phyloP scores from a whole-genome alignment of 1,140 invertebrate species.

The Gryllus bimaculatus region DNA sequence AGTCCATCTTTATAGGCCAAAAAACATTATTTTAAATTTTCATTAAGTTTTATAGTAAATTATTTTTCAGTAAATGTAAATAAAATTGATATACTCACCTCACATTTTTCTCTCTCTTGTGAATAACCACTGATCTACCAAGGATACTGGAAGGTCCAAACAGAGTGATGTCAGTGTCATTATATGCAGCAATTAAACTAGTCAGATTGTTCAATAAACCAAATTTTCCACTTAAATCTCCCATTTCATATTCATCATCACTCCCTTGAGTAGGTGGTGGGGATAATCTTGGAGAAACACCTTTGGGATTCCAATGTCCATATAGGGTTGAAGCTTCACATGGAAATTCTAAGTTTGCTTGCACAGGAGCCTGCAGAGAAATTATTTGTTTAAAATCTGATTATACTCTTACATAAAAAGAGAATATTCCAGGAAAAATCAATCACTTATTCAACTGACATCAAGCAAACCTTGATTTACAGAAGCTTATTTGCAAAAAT shows the following conservation, averaged over 20 bases:
- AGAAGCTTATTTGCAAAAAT: too few relatives aligned
- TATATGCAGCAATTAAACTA: slow-evolving; percentile 52
- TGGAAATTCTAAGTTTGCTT: slow-evolving; percentile 73
- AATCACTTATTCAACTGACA: too few relatives aligned
- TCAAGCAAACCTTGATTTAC: too few relatives aligned
- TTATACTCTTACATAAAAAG: too few relatives aligned
- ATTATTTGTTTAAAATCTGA: too few relatives aligned
- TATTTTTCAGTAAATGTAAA: background rate
- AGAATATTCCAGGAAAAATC: too few relatives aligned
- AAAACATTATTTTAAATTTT: background rate
- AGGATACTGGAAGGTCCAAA: slow-evolving; percentile 76
- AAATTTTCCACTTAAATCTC: slow-evolving; percentile 85
- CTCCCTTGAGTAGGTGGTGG: slow-evolving; percentile 55
- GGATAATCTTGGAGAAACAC: slow-evolving; percentile 48
- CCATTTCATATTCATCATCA: slow-evolving; percentile 78
- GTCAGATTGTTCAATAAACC: slow-evolving; percentile 42
- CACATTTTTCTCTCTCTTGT: slow-evolving; percentile 43
- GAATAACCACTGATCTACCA: slow-evolving; percentile 79
- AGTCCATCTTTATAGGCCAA: slow-evolving; percentile 53
- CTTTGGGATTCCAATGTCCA: slow-evolving; percentile 72
- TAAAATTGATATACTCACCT: background rate
- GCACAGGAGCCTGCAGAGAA: slow-evolving; percentile 55
- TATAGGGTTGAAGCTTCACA: slow-evolving; percentile 75
- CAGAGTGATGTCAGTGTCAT: slow-evolving; percentile 75
- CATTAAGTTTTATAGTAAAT: background rate